Evolutionary conservation across 2,797 vertebrate genomes (phyloP).

Genomic region (Amazonetta brasiliensis): DNA sequence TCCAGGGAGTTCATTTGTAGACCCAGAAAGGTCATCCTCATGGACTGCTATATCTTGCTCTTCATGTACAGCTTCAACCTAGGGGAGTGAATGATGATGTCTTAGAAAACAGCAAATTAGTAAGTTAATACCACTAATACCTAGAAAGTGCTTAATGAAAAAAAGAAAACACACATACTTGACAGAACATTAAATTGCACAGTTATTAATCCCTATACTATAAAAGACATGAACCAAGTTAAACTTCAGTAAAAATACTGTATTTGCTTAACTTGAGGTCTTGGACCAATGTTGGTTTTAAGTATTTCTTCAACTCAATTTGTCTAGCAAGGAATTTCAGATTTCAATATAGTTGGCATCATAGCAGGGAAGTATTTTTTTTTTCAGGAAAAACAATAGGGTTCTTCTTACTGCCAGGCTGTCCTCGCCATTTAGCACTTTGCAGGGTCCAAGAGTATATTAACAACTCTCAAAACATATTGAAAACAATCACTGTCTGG

Average conservation of each 20-base stretch:
- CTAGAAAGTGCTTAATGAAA: background rate
- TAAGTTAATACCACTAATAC: background rate
- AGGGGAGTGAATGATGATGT: conserved; percentile 24
- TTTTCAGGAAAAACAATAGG: background rate
- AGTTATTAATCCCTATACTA: background rate
- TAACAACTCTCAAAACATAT: background rate
- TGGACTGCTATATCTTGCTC: conserved; percentile 84
- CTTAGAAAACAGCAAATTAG: conserved; percentile 34
- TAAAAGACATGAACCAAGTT: background rate
- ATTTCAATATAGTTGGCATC: background rate
- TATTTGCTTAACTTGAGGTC: background rate
- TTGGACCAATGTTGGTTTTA: background rate
- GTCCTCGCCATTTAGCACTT: background rate
- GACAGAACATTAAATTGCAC: background rate
- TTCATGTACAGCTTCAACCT: conserved; percentile 83
- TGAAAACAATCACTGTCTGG: background rate
- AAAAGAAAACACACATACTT: background rate
- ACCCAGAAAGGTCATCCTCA: conserved; percentile 87
- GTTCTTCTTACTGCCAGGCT: background rate
- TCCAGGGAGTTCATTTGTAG: conserved; percentile 86
- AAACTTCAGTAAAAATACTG: background rate
- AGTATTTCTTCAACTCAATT: background rate
- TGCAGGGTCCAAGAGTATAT: background rate
- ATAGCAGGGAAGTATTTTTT: background rate
- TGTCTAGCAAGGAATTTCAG: background rate